Base-by-base conservation (phyloP, 1,140 invertebrate genomes). In the Ruditapes philippinarum region DNA sequence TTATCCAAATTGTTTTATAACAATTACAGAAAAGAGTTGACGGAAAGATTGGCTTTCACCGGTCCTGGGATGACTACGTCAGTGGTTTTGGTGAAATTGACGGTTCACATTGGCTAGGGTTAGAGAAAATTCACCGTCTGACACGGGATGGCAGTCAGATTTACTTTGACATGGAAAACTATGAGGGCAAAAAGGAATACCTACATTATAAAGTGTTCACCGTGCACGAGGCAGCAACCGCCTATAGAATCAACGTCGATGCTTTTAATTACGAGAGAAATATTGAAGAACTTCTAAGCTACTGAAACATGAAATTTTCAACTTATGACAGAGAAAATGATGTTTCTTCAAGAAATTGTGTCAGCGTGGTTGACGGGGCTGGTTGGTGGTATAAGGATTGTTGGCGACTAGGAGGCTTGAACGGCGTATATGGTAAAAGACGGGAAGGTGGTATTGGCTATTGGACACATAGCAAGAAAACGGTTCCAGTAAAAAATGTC, bases 311-410 rank as follows among this genome's bases (percentile, higher is more conserved):
- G 82, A 85, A 73, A 31, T 85, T 85, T 33, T 73, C 82, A 1
- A 85, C 82, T 9, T 85, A 38, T 74, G 82, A 85, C 28, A 49
- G 82, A 33, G 82, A 85, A 9, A 85, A 73, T n/a, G 68, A 85
- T 51, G 0, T 12, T 3, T 28, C 0, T 9, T 5, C 40, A n/a
- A 28, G n/a, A 1, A 51, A 28, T 45, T 68, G 80, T 68, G 22
- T 40, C 2, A 36, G 51, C 7, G 22, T 25, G 42, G 33, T n/a
- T 12, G 83, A n/a, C 51, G 83, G 68, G 0, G 68, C 68, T 7
- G 83, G 83, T 19, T 85, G 83, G 83, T 76, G 83, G 83, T 85
- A 45, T 33, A 85, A 74, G 12, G n/a, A 51, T n/a, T 85, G 83
- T 38, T 74, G 57, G 31, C 14, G 28, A 14, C 31, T 85, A n/a